Base-by-base conservation (phyloP, 2,888 invertebrate species). In the Hoplodrina blanda region DNA sequence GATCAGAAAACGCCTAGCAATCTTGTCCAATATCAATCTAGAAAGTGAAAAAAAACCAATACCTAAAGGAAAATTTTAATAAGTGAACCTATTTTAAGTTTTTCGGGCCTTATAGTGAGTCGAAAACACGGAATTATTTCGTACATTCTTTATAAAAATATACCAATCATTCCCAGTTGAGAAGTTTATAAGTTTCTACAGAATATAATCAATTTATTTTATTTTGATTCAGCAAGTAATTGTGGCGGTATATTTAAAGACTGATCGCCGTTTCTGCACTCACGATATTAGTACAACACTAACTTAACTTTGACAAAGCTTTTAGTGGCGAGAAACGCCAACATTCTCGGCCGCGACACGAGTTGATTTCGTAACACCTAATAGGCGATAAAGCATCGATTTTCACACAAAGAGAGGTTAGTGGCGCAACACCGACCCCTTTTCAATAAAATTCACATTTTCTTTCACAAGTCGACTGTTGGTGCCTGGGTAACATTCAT, bases 401-500 rank as follows among this genome's bases (percentile, higher is more conserved):
- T 93, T 92, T 90, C 89, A 81, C 89, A 91, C 90, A 92, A 91
- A 90, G 88, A 84, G 85, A 87, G 87, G 87, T 87, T 89, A 90
- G 89, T 89, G 82, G 88, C 89, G 89, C 89, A 88, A 90, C 87
- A 89, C 81, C 90, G 91, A 91, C 91, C 92, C 92, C 89, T 92
- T 93, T 94, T 91, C 92, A 94, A 95, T 94, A 94, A 94, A 94
- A 94, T 92, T 93, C 92, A 88, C 91, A 93, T 94, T 94, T 95
- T 93, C 94, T 91, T 91, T 92, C 92, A 90, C 90, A 90, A 92
- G 90, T 91, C 89, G 90, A 89, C 88, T 91, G 91, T 91, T 91
- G 90, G 90, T 90, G 91, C 89, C 89, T 91, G 91, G 90, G 92
- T 92, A 94, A 93, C 94, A 93, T 95, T 94, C 92, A 93, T 93